phyloP scores from a whole-genome alignment of 2,113 vertebrate species.

The Nannobrachium achirus region DNA sequence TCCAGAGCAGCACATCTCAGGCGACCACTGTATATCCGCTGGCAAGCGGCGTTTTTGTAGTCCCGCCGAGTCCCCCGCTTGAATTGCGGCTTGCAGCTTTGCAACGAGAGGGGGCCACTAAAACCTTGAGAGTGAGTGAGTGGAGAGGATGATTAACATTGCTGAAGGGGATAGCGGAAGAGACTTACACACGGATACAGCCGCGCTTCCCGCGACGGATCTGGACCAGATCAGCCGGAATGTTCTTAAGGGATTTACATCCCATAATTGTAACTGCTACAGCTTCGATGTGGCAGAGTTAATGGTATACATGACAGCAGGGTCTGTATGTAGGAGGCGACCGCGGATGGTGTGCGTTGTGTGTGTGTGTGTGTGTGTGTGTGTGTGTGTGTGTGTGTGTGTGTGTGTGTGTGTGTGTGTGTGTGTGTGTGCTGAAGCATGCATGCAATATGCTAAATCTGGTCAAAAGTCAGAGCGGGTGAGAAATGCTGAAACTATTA shows the following conservation, averaged over 20 bases:
- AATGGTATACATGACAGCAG: slow-evolving; percentile 31
- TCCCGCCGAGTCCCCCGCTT: slow-evolving; percentile 18
- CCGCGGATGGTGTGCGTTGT: no score
- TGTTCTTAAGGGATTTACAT: slow-evolving; percentile 71
- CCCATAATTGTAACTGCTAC: slow-evolving; percentile 60
- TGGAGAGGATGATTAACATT: slow-evolving; percentile 69
- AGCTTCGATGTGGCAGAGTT: slow-evolving; percentile 27
- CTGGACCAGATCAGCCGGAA: slow-evolving; percentile 62
- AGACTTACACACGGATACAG: slow-evolving; percentile 68
- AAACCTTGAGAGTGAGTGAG: slow-evolving; percentile 71
- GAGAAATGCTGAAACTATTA: neutral
- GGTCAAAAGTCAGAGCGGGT: neutral
- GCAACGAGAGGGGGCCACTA: slow-evolving; percentile 55
- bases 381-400: neutral
- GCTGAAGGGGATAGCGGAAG: slow-evolving; percentile 54
- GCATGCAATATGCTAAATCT: neutral
- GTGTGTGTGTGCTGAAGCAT: neutral
- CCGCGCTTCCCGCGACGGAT: slow-evolving; percentile 53
- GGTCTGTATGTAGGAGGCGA: neutral
- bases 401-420: no score
- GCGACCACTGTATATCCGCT: no score
- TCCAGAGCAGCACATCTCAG: no score
- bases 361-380: neutral
- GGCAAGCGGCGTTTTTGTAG: no score
- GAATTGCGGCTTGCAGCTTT: slow-evolving; percentile 55